A percentile compares a stretch with the other conserved stretches of the same genome.
Conservation (phyloP, 92 coral and sea anemone species). For the Epizoanthus scotinus region DNA sequence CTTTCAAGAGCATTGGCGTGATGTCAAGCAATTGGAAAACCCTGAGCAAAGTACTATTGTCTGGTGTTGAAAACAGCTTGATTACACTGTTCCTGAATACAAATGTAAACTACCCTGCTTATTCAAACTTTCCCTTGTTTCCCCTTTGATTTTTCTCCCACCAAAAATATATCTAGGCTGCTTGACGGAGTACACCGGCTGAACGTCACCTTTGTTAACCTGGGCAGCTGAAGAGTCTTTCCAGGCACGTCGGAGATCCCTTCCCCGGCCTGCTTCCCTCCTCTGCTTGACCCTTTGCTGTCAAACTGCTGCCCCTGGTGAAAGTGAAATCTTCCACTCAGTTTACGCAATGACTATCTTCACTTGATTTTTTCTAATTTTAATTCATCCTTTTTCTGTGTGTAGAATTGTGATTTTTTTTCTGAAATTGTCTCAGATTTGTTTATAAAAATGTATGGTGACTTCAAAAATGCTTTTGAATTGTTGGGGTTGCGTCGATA, state of each 20-base stretch:
- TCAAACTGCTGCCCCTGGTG: constrained; percentile 48
- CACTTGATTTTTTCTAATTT: too few species aligned
- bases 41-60: constrained; percentile 33
- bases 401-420: not conserved
- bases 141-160: constrained; percentile 92
- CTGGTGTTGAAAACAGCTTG: constrained; percentile 14
- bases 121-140: constrained; percentile 70
- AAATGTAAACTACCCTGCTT: constrained; percentile 45
- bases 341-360: not conserved
- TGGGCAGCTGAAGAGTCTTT: constrained; percentile 73
- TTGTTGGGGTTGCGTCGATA: not conserved
- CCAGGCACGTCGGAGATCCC: constrained; percentile 78
- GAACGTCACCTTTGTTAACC: constrained; percentile 79
- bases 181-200: constrained; percentile 94
- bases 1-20: not conserved
- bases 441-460: too few species aligned
- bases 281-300: constrained; percentile 60
- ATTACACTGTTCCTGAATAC: constrained; percentile 7
- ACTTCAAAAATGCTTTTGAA: not conserved
- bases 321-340: constrained; percentile 32
- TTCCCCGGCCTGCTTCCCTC: constrained; percentile 65
- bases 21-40: constrained; percentile 11
- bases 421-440: not conserved
- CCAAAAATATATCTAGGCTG: constrained; percentile 85
- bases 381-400: not conserved